Percentiles rank a stretch among this genome's conserved stretches.
phyloP scores from a whole-genome alignment of 2,113 vertebrate species.

The Eublepharis macularius region DNA sequence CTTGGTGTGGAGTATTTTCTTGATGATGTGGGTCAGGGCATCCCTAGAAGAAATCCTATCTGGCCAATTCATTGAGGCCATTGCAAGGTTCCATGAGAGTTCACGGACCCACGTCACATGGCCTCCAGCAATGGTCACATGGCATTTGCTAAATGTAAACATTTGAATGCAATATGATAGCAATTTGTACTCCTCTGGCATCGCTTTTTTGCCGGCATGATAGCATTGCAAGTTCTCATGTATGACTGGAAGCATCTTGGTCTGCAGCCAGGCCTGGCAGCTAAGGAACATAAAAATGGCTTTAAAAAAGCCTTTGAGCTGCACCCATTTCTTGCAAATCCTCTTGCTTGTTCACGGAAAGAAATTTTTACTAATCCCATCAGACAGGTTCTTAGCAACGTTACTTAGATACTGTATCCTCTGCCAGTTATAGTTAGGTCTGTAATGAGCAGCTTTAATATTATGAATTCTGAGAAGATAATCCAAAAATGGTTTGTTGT shows the following conservation, averaged over 20 bases:
- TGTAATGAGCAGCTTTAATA: not conserved
- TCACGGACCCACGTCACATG: not conserved
- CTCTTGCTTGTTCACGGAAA: not conserved
- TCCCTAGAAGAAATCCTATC: not conserved
- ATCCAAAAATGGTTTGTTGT: not conserved
- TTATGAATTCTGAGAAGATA: not conserved
- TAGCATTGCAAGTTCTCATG: not conserved
- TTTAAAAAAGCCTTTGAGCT: not conserved
- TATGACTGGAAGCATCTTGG: not conserved
- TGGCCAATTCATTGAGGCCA: not conserved
- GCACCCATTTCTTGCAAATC: constrained; percentile 6
- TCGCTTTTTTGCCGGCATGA: not conserved
- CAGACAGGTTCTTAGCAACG: not conserved
- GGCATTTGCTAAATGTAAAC: not conserved
- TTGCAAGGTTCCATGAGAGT: not conserved
- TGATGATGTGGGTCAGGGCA: not conserved
- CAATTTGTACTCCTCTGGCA: not conserved
- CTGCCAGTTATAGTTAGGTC: not conserved
- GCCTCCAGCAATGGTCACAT: not conserved
- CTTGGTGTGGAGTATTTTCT: too few species aligned
- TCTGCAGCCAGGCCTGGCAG: not conserved
- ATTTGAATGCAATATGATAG: not conserved
- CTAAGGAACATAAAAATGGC: constrained; percentile 7
- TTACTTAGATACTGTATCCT: not conserved
- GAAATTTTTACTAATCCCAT: not conserved